A percentile compares a stretch with the other conserved stretches of the same genome.
phyloP scores from a whole-genome alignment of 1,140 invertebrate species.

The Ruditapes philippinarum region DNA sequence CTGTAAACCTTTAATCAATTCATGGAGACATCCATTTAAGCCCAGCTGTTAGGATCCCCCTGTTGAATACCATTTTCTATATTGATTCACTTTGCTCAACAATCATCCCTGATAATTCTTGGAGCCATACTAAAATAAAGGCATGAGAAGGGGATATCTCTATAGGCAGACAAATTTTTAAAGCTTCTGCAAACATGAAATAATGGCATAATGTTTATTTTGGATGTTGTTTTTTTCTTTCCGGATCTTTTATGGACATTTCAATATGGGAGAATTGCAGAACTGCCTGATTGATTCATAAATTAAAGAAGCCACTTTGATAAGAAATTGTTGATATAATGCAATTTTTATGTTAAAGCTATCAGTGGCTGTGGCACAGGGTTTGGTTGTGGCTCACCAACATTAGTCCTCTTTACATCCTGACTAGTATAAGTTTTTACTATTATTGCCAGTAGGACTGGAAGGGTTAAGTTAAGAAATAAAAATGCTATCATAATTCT shows the following conservation, averaged over 20 bases:
- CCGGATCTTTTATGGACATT: neutral
- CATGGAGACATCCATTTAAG: slow-evolving; percentile 4
- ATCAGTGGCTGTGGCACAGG: too few relatives aligned
- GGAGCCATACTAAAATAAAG: neutral
- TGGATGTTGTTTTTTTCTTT: neutral
- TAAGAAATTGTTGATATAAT: too few relatives aligned
- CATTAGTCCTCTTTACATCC: too few relatives aligned
- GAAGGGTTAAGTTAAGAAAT: too few relatives aligned
- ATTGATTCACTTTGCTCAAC: neutral
- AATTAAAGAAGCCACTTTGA: too few relatives aligned
- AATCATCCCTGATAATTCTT: neutral
- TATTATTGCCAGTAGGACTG: too few relatives aligned
- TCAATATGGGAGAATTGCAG: too few relatives aligned
- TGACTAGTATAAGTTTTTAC: too few relatives aligned
- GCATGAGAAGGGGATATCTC: neutral
- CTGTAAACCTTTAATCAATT: slow-evolving; percentile 52
- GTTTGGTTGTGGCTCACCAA: too few relatives aligned
- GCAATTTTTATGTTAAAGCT: too few relatives aligned
- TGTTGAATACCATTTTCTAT: slow-evolving; percentile 18
- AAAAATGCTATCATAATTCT: too few relatives aligned
- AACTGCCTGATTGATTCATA: too few relatives aligned
- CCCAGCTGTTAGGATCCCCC: slow-evolving; percentile 1
- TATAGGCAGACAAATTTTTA: neutral
- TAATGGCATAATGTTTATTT: slow-evolving; percentile 23
- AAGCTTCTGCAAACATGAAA: neutral